A percentile compares a stretch with the other conserved stretches of the same genome.
These are phyloP conservation scores for Dicaeum eximium DNA, from an alignment of 2,113 vertebrate species.

Conservation along the genomic window DNA sequence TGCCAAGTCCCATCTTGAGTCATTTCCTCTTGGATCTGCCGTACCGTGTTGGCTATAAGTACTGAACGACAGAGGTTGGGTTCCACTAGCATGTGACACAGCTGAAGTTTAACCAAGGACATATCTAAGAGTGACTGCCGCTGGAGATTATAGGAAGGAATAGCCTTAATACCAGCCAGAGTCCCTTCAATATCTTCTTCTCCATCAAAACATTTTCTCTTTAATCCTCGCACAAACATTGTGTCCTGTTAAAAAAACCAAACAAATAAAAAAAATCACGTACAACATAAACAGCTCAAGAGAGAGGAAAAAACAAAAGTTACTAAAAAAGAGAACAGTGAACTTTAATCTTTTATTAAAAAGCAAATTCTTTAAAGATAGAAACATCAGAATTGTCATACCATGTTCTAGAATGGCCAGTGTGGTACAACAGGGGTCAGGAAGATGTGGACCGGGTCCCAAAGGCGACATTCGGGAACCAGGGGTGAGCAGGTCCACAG, in stretches of 20 bases:
- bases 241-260: slow-evolving; percentile 69
- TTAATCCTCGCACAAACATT: slow-evolving; percentile 91
- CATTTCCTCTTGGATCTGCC: slow-evolving; percentile 98
- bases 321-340: neutral
- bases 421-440: slow-evolving; percentile 40
- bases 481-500: slow-evolving; percentile 38
- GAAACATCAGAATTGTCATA: slow-evolving; percentile 49
- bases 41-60: slow-evolving; percentile 96
- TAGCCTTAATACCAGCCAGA: slow-evolving; percentile 65
- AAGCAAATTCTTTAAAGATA: neutral
- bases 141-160: slow-evolving; percentile 87
- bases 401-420: slow-evolving; percentile 25
- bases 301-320: neutral
- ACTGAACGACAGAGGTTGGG: slow-evolving; percentile 96
- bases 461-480: slow-evolving; percentile 8
- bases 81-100: slow-evolving; percentile 98
- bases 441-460: neutral
- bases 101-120: slow-evolving; percentile 97
- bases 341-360: neutral
- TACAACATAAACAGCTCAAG: neutral
- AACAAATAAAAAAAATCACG: neutral
- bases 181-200: slow-evolving; percentile 77
- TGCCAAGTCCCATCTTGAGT: slow-evolving; percentile 91
- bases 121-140: slow-evolving; percentile 95
- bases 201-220: slow-evolving; percentile 85